Evolutionary conservation across 2,113 vertebrate genomes (phyloP).

Genomic region (Perccottus glenii): DNA sequence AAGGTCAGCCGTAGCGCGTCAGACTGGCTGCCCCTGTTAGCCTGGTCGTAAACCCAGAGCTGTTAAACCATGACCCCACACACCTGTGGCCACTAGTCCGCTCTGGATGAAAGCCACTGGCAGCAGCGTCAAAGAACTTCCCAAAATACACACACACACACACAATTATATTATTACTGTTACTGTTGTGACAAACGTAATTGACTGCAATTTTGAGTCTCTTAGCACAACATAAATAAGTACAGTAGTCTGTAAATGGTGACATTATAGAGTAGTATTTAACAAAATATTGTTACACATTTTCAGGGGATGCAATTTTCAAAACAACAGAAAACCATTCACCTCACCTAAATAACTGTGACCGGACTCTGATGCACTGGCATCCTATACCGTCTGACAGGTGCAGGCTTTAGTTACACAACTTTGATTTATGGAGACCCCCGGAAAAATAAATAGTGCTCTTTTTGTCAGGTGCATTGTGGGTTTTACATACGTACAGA

Average conservation of each 20-base stretch:
- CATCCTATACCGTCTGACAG: too few relatives aligned
- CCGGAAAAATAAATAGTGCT: conserved; percentile 38
- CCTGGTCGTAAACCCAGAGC: conserved; percentile 60
- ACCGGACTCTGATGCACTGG: too few relatives aligned
- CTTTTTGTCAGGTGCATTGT: conserved; percentile 56
- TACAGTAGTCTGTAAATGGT: background rate
- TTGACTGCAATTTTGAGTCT: background rate
- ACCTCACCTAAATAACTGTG: too few relatives aligned
- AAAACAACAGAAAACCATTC: too few relatives aligned
- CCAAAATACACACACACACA: conserved; percentile 36
- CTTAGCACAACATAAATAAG: conserved; percentile 9
- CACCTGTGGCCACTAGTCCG: conserved; percentile 64
- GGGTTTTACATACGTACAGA: conserved; percentile 20
- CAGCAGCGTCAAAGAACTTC: conserved; percentile 17
- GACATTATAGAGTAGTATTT: background rate
- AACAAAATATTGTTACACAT: background rate
- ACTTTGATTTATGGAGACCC: conserved; percentile 66
- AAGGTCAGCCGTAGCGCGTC: conserved; percentile 55
- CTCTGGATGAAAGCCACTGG: conserved; percentile 51
- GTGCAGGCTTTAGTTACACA: conserved; percentile 10
- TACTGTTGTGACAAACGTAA: conserved; percentile 7
- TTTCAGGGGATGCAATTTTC: conserved; percentile 9
- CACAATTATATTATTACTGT: conserved; percentile 4
- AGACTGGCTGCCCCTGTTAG: conserved; percentile 65
- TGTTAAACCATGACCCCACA: conserved; percentile 68